Percentiles rank a stretch among this genome's conserved stretches.
phyloP scores from a whole-genome alignment of 2,797 vertebrate genomes.

The Percopsis omiscomaycus region DNA sequence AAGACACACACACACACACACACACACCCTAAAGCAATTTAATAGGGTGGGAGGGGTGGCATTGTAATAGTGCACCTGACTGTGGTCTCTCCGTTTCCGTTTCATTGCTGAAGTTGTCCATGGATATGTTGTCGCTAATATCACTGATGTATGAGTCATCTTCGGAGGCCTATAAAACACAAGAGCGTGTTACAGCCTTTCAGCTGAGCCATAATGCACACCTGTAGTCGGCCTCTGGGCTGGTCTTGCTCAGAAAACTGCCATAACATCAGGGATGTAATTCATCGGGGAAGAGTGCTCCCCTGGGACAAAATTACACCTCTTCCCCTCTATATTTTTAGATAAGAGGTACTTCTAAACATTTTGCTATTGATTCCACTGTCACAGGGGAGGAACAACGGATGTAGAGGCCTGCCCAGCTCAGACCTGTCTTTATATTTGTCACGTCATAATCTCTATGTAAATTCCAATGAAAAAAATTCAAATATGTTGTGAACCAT shows the following conservation, averaged over 20 bases:
- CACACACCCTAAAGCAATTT: too few species aligned
- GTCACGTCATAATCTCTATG: too few species aligned
- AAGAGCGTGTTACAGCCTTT: conserved; percentile 35
- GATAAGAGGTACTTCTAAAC: conserved; percentile 62
- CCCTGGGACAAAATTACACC: conserved; percentile 28
- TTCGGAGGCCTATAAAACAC: conserved; percentile 84
- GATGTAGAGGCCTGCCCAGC: too few species aligned
- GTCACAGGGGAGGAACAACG: not conserved
- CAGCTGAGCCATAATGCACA: conserved; percentile 26
- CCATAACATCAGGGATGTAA: conserved; percentile 41
- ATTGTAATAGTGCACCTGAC: conserved; percentile 50
- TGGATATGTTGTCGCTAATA: conserved; percentile 93
- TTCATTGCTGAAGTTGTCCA: conserved; percentile 92
- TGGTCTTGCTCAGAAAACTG: conserved; percentile 49
- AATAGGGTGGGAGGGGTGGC: too few species aligned
- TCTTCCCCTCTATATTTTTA: conserved; percentile 68
- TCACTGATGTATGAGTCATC: conserved; percentile 97
- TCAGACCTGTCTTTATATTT: too few species aligned
- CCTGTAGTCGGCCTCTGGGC: conserved; percentile 13
- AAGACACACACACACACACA: too few species aligned
- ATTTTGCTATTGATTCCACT: conserved; percentile 59
- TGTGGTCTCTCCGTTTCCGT: conserved; percentile 79
- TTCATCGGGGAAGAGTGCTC: conserved; percentile 32
- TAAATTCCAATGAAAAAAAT: too few species aligned
- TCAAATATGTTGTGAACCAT: too few species aligned